Conservation (phyloP, 2,113 vertebrate genomes). For the Clinocottus analis region DNA sequence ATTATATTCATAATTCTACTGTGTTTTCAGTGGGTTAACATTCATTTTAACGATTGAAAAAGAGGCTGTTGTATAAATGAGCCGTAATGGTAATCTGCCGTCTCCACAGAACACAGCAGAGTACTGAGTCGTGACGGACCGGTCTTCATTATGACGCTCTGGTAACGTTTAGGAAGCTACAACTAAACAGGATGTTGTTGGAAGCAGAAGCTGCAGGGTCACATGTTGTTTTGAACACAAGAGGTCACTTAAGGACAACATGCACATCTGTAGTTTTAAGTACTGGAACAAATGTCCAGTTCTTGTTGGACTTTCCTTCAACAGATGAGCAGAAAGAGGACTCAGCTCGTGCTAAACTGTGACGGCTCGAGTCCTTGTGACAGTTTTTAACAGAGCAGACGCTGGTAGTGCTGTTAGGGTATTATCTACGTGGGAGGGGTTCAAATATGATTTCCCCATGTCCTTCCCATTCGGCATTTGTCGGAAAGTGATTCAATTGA, state of each 20-base stretch:
- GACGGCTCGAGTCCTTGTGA: neutral
- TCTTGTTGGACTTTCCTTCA: too few species aligned
- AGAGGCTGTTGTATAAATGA: neutral
- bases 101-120: neutral
- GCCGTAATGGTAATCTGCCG: neutral
- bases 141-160: too few species aligned
- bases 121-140: neutral
- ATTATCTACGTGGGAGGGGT: neutral
- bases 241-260: too few species aligned
- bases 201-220: too few species aligned
- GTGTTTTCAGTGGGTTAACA: neutral
- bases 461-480: neutral
- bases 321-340: too few species aligned
- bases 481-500: neutral
- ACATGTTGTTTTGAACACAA: too few species aligned
- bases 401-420: too few species aligned
- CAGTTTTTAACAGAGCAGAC: neutral
- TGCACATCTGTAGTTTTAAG: neutral
- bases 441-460: too few species aligned
- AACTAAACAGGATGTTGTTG: too few species aligned
- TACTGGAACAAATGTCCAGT: neutral
- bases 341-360: too few species aligned
- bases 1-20: neutral
- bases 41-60: neutral
- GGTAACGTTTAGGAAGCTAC: too few species aligned